Conservation (phyloP, 2,888 invertebrate species). For the Adelognathus sp. region DNA sequence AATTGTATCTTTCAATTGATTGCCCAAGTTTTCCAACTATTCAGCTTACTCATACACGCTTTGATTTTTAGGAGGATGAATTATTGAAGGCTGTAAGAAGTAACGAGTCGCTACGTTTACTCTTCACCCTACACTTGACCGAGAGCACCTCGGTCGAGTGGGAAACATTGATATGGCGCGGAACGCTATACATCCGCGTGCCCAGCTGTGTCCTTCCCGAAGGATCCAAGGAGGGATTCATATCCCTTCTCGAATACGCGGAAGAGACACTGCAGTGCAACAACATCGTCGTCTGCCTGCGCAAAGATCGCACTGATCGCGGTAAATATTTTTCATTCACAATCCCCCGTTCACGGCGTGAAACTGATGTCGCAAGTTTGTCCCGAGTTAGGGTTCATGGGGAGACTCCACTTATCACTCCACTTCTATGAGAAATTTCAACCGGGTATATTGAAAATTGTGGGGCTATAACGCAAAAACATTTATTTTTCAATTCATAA, state of each 20-base stretch:
- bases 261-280: slow-evolving; percentile 94
- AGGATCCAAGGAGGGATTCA: slow-evolving; percentile 97
- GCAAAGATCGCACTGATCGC: slow-evolving; percentile 92
- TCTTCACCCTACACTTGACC: slow-evolving; percentile 90
- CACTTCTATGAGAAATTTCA: no score
- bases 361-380: no score
- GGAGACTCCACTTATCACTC: no score
- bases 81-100: slow-evolving; percentile 86
- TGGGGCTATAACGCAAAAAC: no score
- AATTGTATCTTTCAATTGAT: not conserved
- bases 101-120: slow-evolving; percentile 87
- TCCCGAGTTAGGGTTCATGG: no score
- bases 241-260: slow-evolving; percentile 96
- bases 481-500: no score
- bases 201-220: slow-evolving; percentile 93
- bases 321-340: slow-evolving; percentile 77
- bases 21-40: not conserved
- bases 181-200: slow-evolving; percentile 93
- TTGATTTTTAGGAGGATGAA: slow-evolving; percentile 80
- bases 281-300: slow-evolving; percentile 91
- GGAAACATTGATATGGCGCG: slow-evolving; percentile 91
- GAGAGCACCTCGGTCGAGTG: slow-evolving; percentile 90
- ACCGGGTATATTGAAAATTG: no score
- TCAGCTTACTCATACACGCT: not conserved
- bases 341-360: no score